Conservation (phyloP, 2,888 invertebrate species). For the Drosophila birchii region DNA sequence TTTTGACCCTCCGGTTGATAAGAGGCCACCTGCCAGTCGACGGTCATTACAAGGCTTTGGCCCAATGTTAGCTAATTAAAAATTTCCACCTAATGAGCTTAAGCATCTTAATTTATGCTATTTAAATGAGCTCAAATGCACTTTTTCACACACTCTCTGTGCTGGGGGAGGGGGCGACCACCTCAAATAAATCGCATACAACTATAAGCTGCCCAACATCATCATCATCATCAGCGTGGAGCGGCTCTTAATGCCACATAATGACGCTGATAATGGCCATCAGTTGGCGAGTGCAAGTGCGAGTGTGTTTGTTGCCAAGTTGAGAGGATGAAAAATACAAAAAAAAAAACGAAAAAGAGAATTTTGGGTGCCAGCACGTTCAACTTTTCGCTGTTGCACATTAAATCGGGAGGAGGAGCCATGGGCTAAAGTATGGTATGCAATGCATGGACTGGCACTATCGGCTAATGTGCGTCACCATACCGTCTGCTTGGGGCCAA, state of each 20-base stretch:
- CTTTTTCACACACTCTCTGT: conserved; percentile 32
- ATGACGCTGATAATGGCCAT: conserved; percentile 78
- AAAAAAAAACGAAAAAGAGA: conserved; percentile 2
- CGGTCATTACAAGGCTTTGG: conserved; percentile 37
- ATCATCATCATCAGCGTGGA: conserved; percentile 47
- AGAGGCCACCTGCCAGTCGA: conserved; percentile 42
- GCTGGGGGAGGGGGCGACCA: conserved; percentile 11
- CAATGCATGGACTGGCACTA: conserved; percentile 23
- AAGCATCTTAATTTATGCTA: conserved; percentile 67
- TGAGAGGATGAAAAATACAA: conserved; percentile 17
- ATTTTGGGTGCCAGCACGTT: conserved; percentile 49
- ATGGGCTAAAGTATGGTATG: not conserved
- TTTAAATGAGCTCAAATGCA: conserved; percentile 61
- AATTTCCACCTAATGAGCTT: conserved; percentile 66
- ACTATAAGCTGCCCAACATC: conserved; percentile 69
- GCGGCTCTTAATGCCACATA: conserved; percentile 74
- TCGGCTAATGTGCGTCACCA: conserved; percentile 64
- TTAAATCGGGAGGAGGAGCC: conserved; percentile 22
- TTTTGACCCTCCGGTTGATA: not conserved
- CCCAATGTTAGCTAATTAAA: conserved; percentile 49
- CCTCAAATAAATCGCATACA: conserved; percentile 72
- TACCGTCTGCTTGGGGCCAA: conserved; percentile 50
- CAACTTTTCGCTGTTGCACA: conserved; percentile 59
- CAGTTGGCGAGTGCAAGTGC: conserved; percentile 31
- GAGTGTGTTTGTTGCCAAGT: conserved; percentile 20